Evolutionary conservation across 2,797 vertebrate genomes (phyloP), one percentile per base, ranked within the genome.

Genomic region (Poliocrania exsul): DNA sequence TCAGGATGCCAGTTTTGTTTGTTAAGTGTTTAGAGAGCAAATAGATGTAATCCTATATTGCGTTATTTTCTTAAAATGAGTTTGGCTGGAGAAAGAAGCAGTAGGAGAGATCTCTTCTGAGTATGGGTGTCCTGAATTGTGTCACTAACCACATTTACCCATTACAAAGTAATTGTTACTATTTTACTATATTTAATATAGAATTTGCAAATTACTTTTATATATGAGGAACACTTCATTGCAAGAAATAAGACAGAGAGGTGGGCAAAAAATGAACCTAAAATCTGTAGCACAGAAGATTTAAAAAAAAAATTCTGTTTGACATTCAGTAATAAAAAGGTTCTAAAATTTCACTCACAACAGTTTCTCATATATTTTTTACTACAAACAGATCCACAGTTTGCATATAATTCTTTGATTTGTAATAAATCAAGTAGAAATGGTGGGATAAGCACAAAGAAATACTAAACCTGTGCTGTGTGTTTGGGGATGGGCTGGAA

Each of bases 1-100:
- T 97, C 95, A 97, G 93, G 96, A 97, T 97, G 92, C 95, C 89
- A 85, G 85, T 97, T 97, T 96, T 95, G 92, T 96, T 97, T 97
- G 97, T 97, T 95, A 97, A 98, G 97, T 93, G 92, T 93, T 92
- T 97, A 94, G 93, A 95, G 92, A 97, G 94, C 91, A 96, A 95
- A 92, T 88, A 93, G 65, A 66, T 91, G 93, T 96, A 97, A 97
- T 95, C 96, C 92, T 96, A 28, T 87, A 60, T 95, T 96, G 95
- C 77, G 56, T 90, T 90, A n/a, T 65, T 84, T 78, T 92, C 92
- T 94, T 93, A 72, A 95, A 90, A 89, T 69, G 10, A 72, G 37
- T 75, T 82, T 88, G 93, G 92, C 81, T 38, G n/a, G 91, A 89
- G 81, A 20, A 90, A 86, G 67, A 85, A 84, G 79, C 51, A 75